Percentiles rank a stretch among this genome's conserved stretches.
These are phyloP conservation scores for Pteria penguin DNA, from an alignment of 2,888 invertebrate species.

Conservation along the genomic window DNA sequence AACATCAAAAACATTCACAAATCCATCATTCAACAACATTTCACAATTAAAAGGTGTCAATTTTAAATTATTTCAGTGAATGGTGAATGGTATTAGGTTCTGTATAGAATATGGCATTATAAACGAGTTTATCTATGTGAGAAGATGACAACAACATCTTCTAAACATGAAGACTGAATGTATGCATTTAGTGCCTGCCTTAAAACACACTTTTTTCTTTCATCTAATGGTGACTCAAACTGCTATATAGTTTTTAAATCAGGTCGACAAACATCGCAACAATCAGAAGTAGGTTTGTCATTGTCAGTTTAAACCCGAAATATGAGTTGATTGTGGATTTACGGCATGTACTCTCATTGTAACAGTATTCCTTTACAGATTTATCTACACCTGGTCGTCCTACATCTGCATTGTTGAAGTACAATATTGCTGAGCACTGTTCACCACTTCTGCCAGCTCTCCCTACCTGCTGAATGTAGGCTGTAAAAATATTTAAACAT, in stretches of 20 bases:
- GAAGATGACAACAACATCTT: neutral
- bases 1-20: no score
- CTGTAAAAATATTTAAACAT: neutral
- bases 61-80: no score
- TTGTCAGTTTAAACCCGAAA: slow-evolving; percentile 11
- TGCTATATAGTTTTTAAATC: slow-evolving; percentile 15
- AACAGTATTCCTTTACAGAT: slow-evolving; percentile 18
- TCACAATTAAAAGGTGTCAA: no score
- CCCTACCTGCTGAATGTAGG: slow-evolving; percentile 25
- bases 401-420: slow-evolving; percentile 17
- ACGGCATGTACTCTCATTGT: slow-evolving; percentile 9
- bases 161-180: neutral
- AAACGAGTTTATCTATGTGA: slow-evolving; percentile 4
- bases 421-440: slow-evolving; percentile 8
- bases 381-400: neutral
- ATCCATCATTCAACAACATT: no score
- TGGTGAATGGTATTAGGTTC: no score
- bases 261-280: slow-evolving; percentile 17
- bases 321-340: slow-evolving; percentile 5
- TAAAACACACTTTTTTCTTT: neutral
- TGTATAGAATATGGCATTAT: neutral
- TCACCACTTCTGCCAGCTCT: slow-evolving; percentile 10
- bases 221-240: slow-evolving; percentile 2
- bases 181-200: neutral
- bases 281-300: slow-evolving; percentile 2